phyloP scores from a whole-genome alignment of 1,140 invertebrate species.

The Octopus sinensis region DNA sequence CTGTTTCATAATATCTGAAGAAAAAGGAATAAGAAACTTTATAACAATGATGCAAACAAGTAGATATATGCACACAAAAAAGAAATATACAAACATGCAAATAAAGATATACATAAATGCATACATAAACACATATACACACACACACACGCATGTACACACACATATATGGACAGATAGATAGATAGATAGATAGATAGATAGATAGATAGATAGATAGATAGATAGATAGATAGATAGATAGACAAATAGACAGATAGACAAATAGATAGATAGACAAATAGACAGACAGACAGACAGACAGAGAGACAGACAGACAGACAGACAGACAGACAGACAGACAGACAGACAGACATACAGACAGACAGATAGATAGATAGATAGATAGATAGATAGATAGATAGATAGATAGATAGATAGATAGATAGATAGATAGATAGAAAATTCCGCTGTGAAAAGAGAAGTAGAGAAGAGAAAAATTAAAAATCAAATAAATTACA shows the following conservation, averaged over 20 bases:
- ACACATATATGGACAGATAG: not conserved
- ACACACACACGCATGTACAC: not conserved
- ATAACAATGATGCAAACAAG: not conserved
- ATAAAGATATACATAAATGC: not conserved
- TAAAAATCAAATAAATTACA: not conserved
- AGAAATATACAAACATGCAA: not conserved
- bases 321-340: not conserved
- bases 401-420: not conserved
- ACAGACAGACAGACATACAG: not conserved
- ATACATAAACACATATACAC: not conserved
- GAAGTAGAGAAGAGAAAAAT: not conserved
- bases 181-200: not conserved
- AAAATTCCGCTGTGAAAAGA: not conserved
- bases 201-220: not conserved
- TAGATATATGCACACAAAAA: not conserved
- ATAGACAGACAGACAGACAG: not conserved
- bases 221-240: not conserved
- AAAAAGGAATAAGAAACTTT: not conserved
- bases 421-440: not conserved
- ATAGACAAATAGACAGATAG: not conserved
- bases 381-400: not conserved
- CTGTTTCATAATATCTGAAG: conserved; percentile 60
- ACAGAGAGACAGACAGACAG: not conserved
- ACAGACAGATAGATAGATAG: not conserved
- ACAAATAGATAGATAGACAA: not conserved